These are phyloP conservation scores for Leucoraja ocellata DNA, from an alignment of 2,797 vertebrate species.

Conservation along the genomic window DNA sequence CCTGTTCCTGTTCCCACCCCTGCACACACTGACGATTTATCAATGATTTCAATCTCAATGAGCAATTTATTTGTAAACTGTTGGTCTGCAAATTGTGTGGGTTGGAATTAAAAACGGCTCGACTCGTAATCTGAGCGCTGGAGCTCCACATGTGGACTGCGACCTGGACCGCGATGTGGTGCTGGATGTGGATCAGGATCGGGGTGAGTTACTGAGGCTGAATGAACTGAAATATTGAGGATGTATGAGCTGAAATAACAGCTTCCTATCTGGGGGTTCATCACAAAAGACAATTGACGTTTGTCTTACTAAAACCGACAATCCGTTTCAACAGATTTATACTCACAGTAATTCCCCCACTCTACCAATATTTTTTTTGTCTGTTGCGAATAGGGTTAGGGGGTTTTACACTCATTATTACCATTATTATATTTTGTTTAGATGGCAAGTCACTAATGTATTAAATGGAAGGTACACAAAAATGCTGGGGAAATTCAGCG, in stretches of 20 bases:
- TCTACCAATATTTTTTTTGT: too few relatives aligned
- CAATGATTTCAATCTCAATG: background rate
- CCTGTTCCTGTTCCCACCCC: conserved; percentile 19
- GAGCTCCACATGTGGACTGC: background rate
- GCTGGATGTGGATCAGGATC: background rate
- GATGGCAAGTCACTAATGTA: background rate
- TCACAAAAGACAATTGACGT: background rate
- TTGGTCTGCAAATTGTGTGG: background rate
- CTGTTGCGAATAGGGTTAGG: background rate
- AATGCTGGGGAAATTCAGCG: too few relatives aligned
- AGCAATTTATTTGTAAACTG: background rate
- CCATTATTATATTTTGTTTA: background rate
- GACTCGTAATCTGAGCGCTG: background rate
- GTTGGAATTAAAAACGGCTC: background rate
- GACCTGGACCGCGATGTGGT: background rate
- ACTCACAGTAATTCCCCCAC: background rate
- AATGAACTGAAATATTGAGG: background rate
- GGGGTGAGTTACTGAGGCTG: background rate
- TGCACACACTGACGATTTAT: background rate
- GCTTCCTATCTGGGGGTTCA: background rate
- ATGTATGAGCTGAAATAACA: background rate
- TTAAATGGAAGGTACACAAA: background rate
- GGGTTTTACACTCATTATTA: too few relatives aligned
- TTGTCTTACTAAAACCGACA: background rate
- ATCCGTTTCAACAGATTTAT: background rate